phyloP scores from a whole-genome alignment of 1,140 invertebrate genomes.

The Teleogryllus occipitalis region DNA sequence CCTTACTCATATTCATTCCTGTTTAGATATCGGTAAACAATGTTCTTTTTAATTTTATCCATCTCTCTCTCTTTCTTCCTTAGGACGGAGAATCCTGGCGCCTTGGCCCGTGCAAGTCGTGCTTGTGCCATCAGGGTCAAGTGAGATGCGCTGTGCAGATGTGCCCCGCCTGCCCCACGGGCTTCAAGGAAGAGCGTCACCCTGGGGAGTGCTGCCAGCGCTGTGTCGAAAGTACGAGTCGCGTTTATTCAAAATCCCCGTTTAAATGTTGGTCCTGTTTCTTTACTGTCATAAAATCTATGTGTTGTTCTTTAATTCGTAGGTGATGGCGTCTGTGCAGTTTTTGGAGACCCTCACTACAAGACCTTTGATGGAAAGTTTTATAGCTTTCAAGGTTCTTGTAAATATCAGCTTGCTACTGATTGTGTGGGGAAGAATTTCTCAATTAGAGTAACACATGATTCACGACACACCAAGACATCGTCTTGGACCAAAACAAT shows the following conservation, averaged over 20 bases:
- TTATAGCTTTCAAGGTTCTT: slow-evolving; percentile 84
- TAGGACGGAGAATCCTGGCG: slow-evolving; percentile 81
- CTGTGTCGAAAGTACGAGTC: slow-evolving; percentile 65
- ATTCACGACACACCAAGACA: slow-evolving; percentile 62
- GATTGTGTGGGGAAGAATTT: slow-evolving; percentile 74
- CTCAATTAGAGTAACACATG: slow-evolving; percentile 81
- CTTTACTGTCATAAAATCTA: not conserved
- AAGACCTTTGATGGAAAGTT: slow-evolving; percentile 87
- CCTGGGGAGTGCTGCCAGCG: slow-evolving; percentile 77
- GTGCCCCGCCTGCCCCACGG: slow-evolving; percentile 65
- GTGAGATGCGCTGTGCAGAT: slow-evolving; percentile 69
- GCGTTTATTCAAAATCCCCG: not conserved
- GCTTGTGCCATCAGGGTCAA: slow-evolving; percentile 68
- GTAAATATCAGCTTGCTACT: slow-evolving; percentile 77
- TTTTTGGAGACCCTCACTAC: slow-evolving; percentile 90
- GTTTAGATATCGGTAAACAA: not conserved
- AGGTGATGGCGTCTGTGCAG: slow-evolving; percentile 80
- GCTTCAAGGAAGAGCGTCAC: slow-evolving; percentile 57
- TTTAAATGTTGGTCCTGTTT: not conserved
- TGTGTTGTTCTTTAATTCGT: slow-evolving; percentile 31
- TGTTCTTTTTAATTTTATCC: not conserved
- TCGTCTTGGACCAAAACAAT: slow-evolving; percentile 85
- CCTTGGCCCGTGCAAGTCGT: slow-evolving; percentile 77
- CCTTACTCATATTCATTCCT: not conserved
- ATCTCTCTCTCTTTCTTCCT: slow-evolving; percentile 24